Evolutionary conservation across 2,888 invertebrate genomes (phyloP).

Genomic region (Trissonchulus sp.): DNA sequence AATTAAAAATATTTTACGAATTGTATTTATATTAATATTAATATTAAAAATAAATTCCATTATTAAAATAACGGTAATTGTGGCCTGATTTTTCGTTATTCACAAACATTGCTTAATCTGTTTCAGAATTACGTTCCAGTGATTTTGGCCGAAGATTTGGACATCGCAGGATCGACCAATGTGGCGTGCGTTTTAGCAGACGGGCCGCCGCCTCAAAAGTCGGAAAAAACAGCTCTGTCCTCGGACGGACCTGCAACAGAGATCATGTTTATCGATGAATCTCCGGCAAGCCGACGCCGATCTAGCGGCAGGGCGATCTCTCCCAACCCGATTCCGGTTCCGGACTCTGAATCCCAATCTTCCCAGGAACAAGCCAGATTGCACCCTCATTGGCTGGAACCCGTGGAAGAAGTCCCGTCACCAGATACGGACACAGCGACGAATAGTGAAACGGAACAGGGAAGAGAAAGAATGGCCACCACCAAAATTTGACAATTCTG

Average conservation of each 20-base stretch:
- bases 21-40: too few relatives aligned
- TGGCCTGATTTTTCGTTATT: too few relatives aligned
- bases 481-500: too few relatives aligned
- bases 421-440: slow-evolving; percentile 25
- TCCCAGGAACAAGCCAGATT: neutral
- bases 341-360: neutral
- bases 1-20: too few relatives aligned
- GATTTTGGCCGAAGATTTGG: slow-evolving; percentile 4
- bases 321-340: neutral
- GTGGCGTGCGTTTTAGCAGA: neutral
- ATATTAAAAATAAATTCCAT: too few relatives aligned
- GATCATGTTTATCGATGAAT: neutral
- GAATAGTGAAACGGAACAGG: slow-evolving; percentile 10
- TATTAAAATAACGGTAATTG: too few relatives aligned
- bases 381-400: slow-evolving; percentile 17
- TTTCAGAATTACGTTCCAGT: slow-evolving; percentile 48
- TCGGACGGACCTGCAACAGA: neutral
- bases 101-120: too few relatives aligned
- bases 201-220: neutral
- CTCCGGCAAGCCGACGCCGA: neutral
- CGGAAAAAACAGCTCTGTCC: too few relatives aligned
- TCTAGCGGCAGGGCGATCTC: neutral
- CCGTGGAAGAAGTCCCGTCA: slow-evolving; percentile 29
- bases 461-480: too few relatives aligned
- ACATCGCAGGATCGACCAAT: neutral